Base-by-base conservation (phyloP, 2,888 invertebrate genomes). In the Andricus quercusramuli region DNA sequence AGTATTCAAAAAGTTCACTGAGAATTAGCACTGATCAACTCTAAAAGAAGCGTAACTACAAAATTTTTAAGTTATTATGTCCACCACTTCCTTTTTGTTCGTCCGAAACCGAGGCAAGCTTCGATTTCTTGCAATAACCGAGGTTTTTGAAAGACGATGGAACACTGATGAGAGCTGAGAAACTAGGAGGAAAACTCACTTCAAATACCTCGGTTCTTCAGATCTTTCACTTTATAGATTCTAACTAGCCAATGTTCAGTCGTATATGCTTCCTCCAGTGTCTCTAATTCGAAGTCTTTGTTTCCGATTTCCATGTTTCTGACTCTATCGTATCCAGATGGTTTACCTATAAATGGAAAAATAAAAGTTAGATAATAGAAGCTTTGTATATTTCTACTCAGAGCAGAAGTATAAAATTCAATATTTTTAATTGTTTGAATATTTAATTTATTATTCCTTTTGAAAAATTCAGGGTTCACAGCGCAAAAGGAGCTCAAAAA, bases 181-280 rank as follows among this genome's bases (percentile, higher is more conserved):
- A 51, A 29, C 20, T 56, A 29, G 47, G 4, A 51, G 17, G 20
- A 11, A 78, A 77, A 37, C 20, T 79, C 59, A 68, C 29, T 67
- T 95, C 94, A 97, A 83, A 95, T 95, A 67, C 98, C 98, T 88
- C 98, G 94, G 93, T 99, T 99, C 83, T 97, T 96, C 86, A 98
- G 94, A 93, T 98, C 97, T 94, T 99, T 99, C 56, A 99, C 99
- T 94, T 98, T 98, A 94, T 99, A 99, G 91, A 99, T 98, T 90
- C 99, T 95, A 80, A 99, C 99, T 74, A 99, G 95, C 99, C 99
- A 99, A 93, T 99, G 99, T 93, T 99, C 99, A 0, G 99, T 98
- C 25, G 99, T 99, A 93, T 99, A 99, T 0, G 99, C 99, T 94
- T 99, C 99, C 93, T 99, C 99, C n/a, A 99, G 93, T n/a, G 98